Evolutionary conservation across 1,140 invertebrate genomes (phyloP).

Genomic region (Drosophila bifasciata): DNA sequence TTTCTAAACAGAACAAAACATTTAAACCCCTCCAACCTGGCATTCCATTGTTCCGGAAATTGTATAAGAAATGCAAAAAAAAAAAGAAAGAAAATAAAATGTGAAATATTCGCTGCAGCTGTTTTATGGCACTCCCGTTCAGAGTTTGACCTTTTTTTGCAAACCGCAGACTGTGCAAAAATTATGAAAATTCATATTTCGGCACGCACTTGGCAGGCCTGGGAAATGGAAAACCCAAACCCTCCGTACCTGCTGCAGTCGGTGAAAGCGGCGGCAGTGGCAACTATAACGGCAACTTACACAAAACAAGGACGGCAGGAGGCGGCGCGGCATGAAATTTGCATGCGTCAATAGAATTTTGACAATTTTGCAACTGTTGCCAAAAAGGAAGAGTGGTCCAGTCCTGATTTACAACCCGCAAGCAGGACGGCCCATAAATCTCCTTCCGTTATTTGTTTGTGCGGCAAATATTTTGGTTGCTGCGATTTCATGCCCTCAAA

Average conservation of each 20-base stretch:
- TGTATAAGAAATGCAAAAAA: constrained; percentile 26
- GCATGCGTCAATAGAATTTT: constrained; percentile 72
- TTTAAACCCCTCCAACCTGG: constrained; percentile 38
- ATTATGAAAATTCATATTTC: constrained; percentile 82
- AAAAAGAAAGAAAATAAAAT: constrained; percentile 30
- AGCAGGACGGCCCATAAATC: constrained; percentile 58
- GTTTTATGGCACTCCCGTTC: constrained; percentile 55
- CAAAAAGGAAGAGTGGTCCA: constrained; percentile 27
- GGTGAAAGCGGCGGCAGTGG: neutral
- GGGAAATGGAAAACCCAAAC: constrained; percentile 16
- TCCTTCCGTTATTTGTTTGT: constrained; percentile 29
- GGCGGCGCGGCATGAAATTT: constrained; percentile 69
- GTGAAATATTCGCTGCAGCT: constrained; percentile 50
- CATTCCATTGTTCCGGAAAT: constrained; percentile 48
- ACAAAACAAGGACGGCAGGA: constrained; percentile 52
- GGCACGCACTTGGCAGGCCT: constrained; percentile 65
- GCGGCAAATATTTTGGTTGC: constrained; percentile 79
- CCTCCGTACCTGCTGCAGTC: constrained; percentile 27
- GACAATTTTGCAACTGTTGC: constrained; percentile 61
- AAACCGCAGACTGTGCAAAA: constrained; percentile 78
- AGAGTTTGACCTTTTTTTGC: constrained; percentile 35
- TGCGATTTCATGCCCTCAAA: constrained; percentile 73
- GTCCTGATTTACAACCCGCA: constrained; percentile 69
- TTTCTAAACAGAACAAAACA: constrained; percentile 69
- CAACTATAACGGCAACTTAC: neutral